phyloP scores from a whole-genome alignment of 2,797 vertebrate genomes.

The Eremophila alpestris region DNA sequence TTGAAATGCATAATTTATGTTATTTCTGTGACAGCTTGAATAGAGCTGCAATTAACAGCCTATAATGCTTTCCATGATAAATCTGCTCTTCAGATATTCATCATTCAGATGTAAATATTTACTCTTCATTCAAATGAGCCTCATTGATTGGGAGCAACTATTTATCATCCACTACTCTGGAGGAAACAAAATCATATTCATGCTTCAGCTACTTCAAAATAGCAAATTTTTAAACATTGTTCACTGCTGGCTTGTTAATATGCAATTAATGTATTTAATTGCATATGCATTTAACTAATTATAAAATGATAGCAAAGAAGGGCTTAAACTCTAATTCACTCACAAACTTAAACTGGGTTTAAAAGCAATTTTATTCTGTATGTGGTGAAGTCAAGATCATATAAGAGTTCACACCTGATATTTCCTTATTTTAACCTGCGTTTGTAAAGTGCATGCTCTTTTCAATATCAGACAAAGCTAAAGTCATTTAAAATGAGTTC shows the following conservation, averaged over 20 bases:
- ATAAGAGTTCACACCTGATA: not conserved
- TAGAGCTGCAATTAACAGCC: slow-evolving; percentile 10
- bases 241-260: not conserved
- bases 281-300: not conserved
- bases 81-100: slow-evolving; percentile 6
- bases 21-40: slow-evolving; percentile 9
- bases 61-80: not conserved
- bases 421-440: not conserved
- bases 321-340: not conserved
- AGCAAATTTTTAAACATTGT: not conserved
- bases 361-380: not conserved
- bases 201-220: not conserved
- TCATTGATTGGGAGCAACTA: slow-evolving; percentile 1
- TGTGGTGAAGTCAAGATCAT: not conserved
- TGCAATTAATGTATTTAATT: too few species aligned
- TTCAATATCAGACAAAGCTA: not conserved
- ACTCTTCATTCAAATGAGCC: not conserved
- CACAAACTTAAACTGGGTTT: not conserved
- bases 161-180: slow-evolving; percentile 1
- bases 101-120: slow-evolving; percentile 50
- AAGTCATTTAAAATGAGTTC: not conserved
- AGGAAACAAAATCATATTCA: not conserved
- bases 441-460: not conserved
- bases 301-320: not conserved
- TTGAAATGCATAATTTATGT: not conserved